phyloP scores from a whole-genome alignment of 2,113 vertebrate genomes.

The Scalopus aquaticus region DNA sequence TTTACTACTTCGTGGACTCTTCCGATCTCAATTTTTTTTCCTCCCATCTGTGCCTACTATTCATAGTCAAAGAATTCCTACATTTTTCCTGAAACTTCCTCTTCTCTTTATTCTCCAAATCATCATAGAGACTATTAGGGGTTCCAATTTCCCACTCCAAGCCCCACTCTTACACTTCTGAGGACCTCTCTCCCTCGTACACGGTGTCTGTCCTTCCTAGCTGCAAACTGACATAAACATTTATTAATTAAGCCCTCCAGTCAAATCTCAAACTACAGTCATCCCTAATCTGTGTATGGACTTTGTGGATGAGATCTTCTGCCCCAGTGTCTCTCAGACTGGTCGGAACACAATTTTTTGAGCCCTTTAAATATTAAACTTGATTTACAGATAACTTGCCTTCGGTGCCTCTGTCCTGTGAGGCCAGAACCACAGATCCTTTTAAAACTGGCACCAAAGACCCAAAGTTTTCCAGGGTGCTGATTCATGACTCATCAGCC shows the following conservation, averaged over 20 bases:
- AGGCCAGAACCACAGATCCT: conserved; percentile 41
- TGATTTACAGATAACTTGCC: background rate
- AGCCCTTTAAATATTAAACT: background rate
- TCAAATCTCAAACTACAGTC: background rate
- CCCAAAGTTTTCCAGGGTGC: conserved; percentile 64
- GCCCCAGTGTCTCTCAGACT: background rate
- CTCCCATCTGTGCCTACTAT: background rate
- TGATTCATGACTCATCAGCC: conserved; percentile 59
- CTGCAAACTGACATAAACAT: background rate
- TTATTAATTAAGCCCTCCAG: background rate
- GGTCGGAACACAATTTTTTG: background rate
- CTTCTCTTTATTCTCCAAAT: background rate
- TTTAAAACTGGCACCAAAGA: conserved; percentile 43
- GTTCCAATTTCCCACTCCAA: background rate
- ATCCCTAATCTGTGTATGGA: background rate
- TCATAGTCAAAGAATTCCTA: background rate
- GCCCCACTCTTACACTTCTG: too few species aligned
- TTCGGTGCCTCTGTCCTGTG: background rate
- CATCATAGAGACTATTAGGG: background rate
- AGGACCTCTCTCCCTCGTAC: accelerated
- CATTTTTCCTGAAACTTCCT: background rate
- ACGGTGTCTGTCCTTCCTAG: background rate
- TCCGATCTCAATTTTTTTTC: background rate
- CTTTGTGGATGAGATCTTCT: background rate
- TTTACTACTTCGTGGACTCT: background rate